Conservation (phyloP, 1,140 invertebrate genomes). For the Cydia fagiglandana region DNA sequence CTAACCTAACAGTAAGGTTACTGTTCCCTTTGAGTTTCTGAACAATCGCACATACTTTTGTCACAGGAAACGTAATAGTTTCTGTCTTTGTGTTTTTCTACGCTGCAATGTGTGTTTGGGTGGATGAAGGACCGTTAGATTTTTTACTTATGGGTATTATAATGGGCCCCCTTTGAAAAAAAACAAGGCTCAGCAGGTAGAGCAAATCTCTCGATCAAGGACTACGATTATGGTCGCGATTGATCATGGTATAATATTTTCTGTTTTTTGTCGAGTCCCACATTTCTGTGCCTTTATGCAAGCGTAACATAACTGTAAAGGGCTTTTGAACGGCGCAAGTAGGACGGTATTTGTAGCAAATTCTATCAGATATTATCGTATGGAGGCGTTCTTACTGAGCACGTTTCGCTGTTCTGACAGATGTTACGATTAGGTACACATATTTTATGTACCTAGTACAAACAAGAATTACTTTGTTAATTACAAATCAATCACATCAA, state of each 20-base stretch:
- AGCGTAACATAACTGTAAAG: constrained; percentile 45
- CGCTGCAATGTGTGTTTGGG: constrained; percentile 69
- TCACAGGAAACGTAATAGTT: constrained; percentile 67
- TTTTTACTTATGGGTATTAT: constrained; percentile 62
- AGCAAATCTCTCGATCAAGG: constrained; percentile 65
- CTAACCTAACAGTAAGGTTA: background rate
- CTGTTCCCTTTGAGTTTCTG: constrained; percentile 35
- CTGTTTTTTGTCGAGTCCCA: constrained; percentile 54
- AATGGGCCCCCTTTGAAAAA: constrained; percentile 73
- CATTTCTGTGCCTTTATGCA: constrained; percentile 43
- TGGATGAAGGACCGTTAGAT: constrained; percentile 67
- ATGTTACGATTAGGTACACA: constrained; percentile 24
- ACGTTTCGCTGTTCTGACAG: background rate
- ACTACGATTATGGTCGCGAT: constrained; percentile 58
- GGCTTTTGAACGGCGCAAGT: constrained; percentile 33
- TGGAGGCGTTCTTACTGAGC: background rate
- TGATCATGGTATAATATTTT: constrained; percentile 55
- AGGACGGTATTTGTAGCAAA: constrained; percentile 5
- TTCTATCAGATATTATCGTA: background rate
- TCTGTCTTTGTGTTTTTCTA: constrained; percentile 69
- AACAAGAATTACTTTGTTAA: too few relatives aligned
- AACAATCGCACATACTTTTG: constrained; percentile 49
- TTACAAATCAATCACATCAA: background rate
- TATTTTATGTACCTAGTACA: too few relatives aligned
- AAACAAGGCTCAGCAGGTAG: constrained; percentile 68